Evolutionary conservation across 2,113 vertebrate species (phyloP).

Genomic region (Seriola dumerili): DNA sequence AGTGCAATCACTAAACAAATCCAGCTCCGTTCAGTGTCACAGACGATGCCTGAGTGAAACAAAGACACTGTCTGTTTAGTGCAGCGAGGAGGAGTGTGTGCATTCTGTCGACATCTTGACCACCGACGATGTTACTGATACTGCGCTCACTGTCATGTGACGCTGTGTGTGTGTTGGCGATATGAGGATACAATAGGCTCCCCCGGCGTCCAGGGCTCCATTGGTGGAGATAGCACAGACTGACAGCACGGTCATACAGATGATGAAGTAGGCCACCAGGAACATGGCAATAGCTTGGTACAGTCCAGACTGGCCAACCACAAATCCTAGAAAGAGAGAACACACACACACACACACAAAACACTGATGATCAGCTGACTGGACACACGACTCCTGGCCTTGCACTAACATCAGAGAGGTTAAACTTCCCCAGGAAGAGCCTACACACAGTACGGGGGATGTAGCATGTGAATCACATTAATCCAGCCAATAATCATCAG

Average conservation of each 20-base stretch:
- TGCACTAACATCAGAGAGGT: too few species aligned
- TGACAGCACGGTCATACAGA: constrained; percentile 92
- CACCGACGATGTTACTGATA: background rate
- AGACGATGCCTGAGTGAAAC: background rate
- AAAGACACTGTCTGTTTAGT: background rate
- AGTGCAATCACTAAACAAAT: background rate
- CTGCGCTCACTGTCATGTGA: constrained; percentile 10
- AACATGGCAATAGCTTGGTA: constrained; percentile 91
- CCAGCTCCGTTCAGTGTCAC: background rate
- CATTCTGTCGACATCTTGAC: background rate
- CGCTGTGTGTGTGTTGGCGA: background rate
- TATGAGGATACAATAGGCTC: constrained; percentile 93
- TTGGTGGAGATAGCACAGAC: constrained; percentile 95
- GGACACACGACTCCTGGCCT: too few species aligned
- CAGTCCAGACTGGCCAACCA: constrained; percentile 91
- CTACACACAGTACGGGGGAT: background rate
- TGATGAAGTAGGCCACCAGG: constrained; percentile 92
- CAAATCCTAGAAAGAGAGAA: constrained; percentile 84
- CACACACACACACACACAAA: background rate
- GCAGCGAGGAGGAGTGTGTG: background rate
- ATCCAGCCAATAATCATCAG: background rate
- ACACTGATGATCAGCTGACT: background rate
- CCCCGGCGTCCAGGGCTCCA: constrained; percentile 91
- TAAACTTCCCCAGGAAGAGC: background rate
- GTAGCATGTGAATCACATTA: background rate